Base-by-base conservation (phyloP, 2,113 vertebrate species). In the Amblyopsis rosae region DNA sequence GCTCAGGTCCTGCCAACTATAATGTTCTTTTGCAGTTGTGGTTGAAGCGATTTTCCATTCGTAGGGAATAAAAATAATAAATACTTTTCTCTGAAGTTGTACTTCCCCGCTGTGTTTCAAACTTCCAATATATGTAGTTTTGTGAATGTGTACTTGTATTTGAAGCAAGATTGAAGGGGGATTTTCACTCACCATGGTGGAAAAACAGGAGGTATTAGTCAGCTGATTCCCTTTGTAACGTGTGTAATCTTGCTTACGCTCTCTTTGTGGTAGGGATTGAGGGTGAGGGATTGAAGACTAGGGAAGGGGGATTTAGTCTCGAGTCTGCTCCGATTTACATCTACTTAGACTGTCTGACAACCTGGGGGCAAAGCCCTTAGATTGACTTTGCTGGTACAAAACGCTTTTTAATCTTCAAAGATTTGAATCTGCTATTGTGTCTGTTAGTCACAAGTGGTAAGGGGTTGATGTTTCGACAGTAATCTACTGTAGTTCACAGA, bases 331-430 rank as follows among this genome's bases (percentile, higher is more conserved):
- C 84, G 86, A 87, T 86, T 84, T 77, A 78, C 86, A 84, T 78
- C 81, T 84, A 82, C 85, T 90, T 84, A 89, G 83, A 80, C 82
- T 86, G 81, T 90, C 88, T 90, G 87, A 88, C 81, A 84, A 86
- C 87, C 70, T 82, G 69, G 58, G 67, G 72, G 60, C 68, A 87
- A 90, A 91, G 83, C 85, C 71, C 79, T 90, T 90, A 91, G 87
- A 89, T 82, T 88, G 84, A 86, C 66, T 83, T 82, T 62, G 66
- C 81, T 85, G 67, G 82, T 82, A 86, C 86, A 80, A 88, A 85
- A 84, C 50, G 26, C 82, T 81, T 83, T 90, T 87, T 90, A 92
- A 92, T 91, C 90, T 90, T 89, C 85, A 91, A 92, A 89, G 86
- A 89, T 90, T 88, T 88, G 80, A 89, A 89, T 90, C 82, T 82